These are phyloP conservation scores for Gymnoscelis rufifasciata DNA, from an alignment of 2,888 invertebrate species.

Conservation along the genomic window DNA sequence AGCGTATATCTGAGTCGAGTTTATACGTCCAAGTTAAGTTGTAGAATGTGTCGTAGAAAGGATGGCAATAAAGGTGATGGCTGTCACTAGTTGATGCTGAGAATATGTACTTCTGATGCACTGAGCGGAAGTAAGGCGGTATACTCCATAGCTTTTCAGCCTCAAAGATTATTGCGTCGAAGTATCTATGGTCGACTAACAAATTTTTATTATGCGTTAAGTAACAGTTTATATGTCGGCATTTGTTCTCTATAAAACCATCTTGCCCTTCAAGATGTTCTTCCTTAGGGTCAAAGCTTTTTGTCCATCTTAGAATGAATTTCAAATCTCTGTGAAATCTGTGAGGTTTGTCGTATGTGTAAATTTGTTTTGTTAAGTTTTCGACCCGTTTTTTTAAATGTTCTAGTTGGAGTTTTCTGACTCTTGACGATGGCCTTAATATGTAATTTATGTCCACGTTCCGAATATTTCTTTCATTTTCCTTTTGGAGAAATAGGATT, in stretches of 20 bases:
- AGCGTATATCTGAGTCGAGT: slow-evolving; percentile 54
- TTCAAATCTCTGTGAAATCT: slow-evolving; percentile 53
- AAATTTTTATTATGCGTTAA: slow-evolving; percentile 50
- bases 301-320: slow-evolving; percentile 52
- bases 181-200: slow-evolving; percentile 50
- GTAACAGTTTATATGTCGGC: slow-evolving; percentile 64
- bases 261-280: slow-evolving; percentile 42
- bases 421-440: slow-evolving; percentile 25
- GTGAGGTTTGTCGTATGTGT: slow-evolving; percentile 33
- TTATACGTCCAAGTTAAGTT: slow-evolving; percentile 62
- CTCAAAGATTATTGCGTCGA: slow-evolving; percentile 77
- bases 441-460: slow-evolving; percentile 43
- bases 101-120: slow-evolving; percentile 72
- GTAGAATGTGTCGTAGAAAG: slow-evolving; percentile 46
- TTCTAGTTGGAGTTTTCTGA: slow-evolving; percentile 35
- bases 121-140: slow-evolving; percentile 43
- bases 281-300: slow-evolving; percentile 25
- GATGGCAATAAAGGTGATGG: slow-evolving; percentile 47
- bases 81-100: slow-evolving; percentile 51
- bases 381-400: slow-evolving; percentile 31
- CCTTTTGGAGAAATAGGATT: background rate
- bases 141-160: slow-evolving; percentile 55
- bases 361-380: slow-evolving; percentile 30
- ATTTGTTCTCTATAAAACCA: slow-evolving; percentile 47
- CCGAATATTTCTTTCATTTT: background rate